Base-by-base conservation (phyloP, 2,113 vertebrate genomes). In the Cyprinus carpio region DNA sequence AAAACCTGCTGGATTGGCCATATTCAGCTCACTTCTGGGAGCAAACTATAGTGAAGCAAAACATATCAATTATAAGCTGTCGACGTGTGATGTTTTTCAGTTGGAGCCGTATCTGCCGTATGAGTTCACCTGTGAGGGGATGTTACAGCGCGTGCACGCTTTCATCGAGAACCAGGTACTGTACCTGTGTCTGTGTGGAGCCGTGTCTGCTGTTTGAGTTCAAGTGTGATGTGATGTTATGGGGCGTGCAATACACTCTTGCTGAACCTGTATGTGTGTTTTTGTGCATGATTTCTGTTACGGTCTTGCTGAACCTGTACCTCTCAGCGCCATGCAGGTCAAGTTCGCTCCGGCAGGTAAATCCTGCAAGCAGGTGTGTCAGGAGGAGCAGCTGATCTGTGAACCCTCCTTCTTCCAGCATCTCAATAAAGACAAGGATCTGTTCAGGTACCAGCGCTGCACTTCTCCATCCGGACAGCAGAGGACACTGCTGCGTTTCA, bases 331-430 rank as follows among this genome's bases (percentile, higher is more conserved):
- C 25, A 94, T 99, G 90, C 97, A 97, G 92, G 97, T 99, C n/a
- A 97, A 96, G 89, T 88, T 96, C 31, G 96, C 98, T 1, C 95
- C 96, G 54, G 94, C 96, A 0, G 96, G 97, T 6, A 96, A 94
- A 91, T 96, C 97, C 40, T 99, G 98, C 87, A 99, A 99, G 85
- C 98, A 99, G 91, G 95, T 98, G 72, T 99, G 98, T 92, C 98
- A 99, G 94, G 98, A 99, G 92, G 96, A 94, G 89, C 97, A 98
- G 90, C 96, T 99, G 85, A 98, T 99, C 93, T 99, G 98, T 1
- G 98, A 99, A 89, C 98, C 98, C 0, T 99, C 98, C 40, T 99
- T 98, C 94, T 99, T 99, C 92, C 98, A 99, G 89, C 98, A 99
- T 91, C 97, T 99, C 86, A 99, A 99, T 94, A 99, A 98, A 92